Base-by-base conservation (phyloP, 2,113 vertebrate genomes). In the Pogona vitticeps region DNA sequence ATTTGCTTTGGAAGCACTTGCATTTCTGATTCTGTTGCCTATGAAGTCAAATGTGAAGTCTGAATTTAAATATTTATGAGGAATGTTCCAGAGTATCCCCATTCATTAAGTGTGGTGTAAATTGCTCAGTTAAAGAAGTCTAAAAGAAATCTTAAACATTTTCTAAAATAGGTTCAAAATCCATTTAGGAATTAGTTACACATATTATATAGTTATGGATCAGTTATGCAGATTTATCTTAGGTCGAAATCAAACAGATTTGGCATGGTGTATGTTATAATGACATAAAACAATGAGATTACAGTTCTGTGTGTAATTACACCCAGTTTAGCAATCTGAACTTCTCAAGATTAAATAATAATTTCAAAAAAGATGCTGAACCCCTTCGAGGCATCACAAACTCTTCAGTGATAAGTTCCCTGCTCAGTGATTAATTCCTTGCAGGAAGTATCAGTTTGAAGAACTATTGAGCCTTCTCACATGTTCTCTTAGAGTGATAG, bases 21-120 rank as follows among this genome's bases (percentile, higher is more conserved):
- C 56, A 75, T 63, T 84, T 75, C 36, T 40, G 33, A 42, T 26
- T 83, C 28, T 38, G 31, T 26, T 20, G 36, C 17, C 42, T 75
- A 61, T 40, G 26, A 42, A 76, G 38, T 40, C 63, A 63, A 84
- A 76, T 76, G 63, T 84, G 58, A 58, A 76, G n/a, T 17, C 7
- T 31, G 20, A 38, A 80, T 80, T 80, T 42, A 65, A 76, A 76
- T 46, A 76, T 76, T 75, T 65, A 42, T 84, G 23, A 84, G 58
- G 52, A 83, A 40, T 68, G n/a, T 36, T 58, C 18, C 56, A 15
- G 10, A 38, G 17, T 33, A 21, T 70, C 52, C 42, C 36, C 20
- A 21, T 70, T 70, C 46, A 33, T 56, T 56, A 52, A 21, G 23
- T 6, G 2, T 77, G 15, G 20, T 82, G 63, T 33, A 82, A 46